Conservation (phyloP, 37 sponge, comb jelly and placozoan species). For the Hormiphora californensis region DNA sequence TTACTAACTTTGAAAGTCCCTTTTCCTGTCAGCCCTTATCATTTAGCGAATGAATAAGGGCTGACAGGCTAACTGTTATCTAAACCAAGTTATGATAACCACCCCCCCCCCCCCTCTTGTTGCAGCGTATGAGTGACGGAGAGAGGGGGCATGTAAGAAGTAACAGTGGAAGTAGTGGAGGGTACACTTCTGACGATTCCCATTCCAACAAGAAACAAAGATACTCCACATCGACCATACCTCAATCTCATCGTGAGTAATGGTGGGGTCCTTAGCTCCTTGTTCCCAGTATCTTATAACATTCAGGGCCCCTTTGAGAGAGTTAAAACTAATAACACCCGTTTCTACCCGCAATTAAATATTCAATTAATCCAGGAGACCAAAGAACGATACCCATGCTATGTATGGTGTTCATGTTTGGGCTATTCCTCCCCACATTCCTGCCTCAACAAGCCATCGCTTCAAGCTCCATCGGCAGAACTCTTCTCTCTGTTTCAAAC, state of each 20-base stretch:
- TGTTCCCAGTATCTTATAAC: no score
- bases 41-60: no score
- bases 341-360: no score
- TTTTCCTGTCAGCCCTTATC: no score
- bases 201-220: conserved; percentile 30
- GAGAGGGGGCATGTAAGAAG: conserved; percentile 25
- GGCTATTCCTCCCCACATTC: conserved; percentile 33
- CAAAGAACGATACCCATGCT: conserved; percentile 51
- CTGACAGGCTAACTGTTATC: no score
- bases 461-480: conserved; percentile 27
- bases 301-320: no score
- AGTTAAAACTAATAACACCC: no score
- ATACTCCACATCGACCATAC: neutral
- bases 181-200: conserved; percentile 41
- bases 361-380: conserved; percentile 36
- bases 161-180: conserved; percentile 51
- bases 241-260: conserved; percentile 32
- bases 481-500: conserved; percentile 40
- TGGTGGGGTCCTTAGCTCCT: no score
- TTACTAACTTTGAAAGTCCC: no score
- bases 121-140: conserved; percentile 37
- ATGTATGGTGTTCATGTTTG: conserved; percentile 55
- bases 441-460: conserved; percentile 24
- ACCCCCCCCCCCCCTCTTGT: neutral
- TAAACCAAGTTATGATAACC: neutral